Evolutionary conservation across 2,113 vertebrate species (phyloP).

Genomic region (Xiphophorus couchianus): DNA sequence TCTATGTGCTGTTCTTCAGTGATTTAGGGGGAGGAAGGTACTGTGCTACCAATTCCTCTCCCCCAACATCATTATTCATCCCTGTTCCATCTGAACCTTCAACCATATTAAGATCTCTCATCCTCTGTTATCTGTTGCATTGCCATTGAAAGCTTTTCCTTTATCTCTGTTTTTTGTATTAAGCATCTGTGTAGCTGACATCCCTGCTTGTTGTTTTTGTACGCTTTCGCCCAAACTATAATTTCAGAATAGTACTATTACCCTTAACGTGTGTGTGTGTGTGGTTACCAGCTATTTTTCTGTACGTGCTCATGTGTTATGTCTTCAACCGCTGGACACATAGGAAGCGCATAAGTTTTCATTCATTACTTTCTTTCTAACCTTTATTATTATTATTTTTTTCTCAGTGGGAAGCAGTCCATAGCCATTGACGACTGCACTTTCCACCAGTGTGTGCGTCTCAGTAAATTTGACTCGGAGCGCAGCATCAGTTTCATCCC

Average conservation of each 20-base stretch:
- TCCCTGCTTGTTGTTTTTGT: conserved; percentile 24
- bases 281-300: conserved; percentile 26
- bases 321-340: conserved; percentile 3
- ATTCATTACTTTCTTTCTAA: conserved; percentile 2
- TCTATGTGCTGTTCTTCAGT: conserved; percentile 83
- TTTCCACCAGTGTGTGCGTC: conserved; percentile 98
- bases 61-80: conserved; percentile 39
- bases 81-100: conserved; percentile 51
- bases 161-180: no score
- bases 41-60: conserved; percentile 75
- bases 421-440: conserved; percentile 99
- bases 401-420: conserved; percentile 93
- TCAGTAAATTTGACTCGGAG: conserved; percentile 99
- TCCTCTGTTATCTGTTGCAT: conserved; percentile 26
- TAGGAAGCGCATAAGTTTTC: conserved; percentile 13
- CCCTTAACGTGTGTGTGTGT: conserved; percentile 15
- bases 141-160: neutral
- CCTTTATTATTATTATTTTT: conserved; percentile 12
- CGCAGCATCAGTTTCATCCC: conserved; percentile 99
- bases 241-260: conserved; percentile 36
- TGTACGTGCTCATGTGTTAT: conserved; percentile 5
- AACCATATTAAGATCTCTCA: conserved; percentile 45
- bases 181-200: no score
- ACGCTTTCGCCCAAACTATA: conserved; percentile 33
- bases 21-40: conserved; percentile 86